Evolutionary conservation across 1,140 invertebrate genomes (phyloP).

Genomic region (Lepidotrigona ventralis): DNA sequence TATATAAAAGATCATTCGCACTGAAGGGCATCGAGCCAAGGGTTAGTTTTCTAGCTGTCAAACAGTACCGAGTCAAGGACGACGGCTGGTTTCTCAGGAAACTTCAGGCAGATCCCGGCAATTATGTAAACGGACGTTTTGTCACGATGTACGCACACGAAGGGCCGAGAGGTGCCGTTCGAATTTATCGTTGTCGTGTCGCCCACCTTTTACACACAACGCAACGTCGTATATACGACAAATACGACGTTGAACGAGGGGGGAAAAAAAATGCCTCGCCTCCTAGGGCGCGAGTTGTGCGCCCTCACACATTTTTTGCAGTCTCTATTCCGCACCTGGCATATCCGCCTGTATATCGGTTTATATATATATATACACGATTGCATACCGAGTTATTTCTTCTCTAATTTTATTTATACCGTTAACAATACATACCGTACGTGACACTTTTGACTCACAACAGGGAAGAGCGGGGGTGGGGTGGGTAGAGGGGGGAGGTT

Average conservation of each 20-base stretch:
- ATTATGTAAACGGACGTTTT: constrained; percentile 25
- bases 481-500: constrained; percentile 1
- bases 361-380: constrained; percentile 8
- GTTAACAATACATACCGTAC: constrained; percentile 26
- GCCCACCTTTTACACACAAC: constrained; percentile 61
- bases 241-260: constrained; percentile 56
- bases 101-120: background rate
- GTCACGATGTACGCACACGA: constrained; percentile 18
- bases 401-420: background rate
- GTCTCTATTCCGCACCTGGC: constrained; percentile 44
- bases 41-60: constrained; percentile 63
- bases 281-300: constrained; percentile 55
- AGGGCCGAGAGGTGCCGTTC: constrained; percentile 28
- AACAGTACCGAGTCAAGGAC: constrained; percentile 49
- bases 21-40: constrained; percentile 49
- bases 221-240: constrained; percentile 58
- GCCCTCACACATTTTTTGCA: constrained; percentile 55
- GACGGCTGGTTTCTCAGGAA: constrained; percentile 12
- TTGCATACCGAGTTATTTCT: constrained; percentile 17
- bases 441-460: constrained; percentile 24
- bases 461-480: too few relatives aligned
- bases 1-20: constrained; percentile 56
- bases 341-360: constrained; percentile 38
- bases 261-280: constrained; percentile 57
- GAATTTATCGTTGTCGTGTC: constrained; percentile 45